Percentiles rank a stretch among this genome's conserved stretches.
phyloP scores from a whole-genome alignment of 2,888 invertebrate genomes.

The Dorcus hopei region DNA sequence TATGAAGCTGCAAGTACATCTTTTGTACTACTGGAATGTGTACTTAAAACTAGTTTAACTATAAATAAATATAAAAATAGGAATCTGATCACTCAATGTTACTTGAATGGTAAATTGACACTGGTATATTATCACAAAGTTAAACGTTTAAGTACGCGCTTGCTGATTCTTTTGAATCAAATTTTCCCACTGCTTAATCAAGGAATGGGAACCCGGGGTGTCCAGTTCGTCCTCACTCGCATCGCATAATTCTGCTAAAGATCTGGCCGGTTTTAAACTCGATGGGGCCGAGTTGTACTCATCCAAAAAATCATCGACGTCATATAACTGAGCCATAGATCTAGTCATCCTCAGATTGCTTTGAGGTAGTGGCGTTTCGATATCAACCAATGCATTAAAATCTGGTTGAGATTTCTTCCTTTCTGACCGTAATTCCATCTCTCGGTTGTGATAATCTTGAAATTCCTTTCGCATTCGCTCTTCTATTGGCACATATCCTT shows the following conservation, averaged over 20 bases:
- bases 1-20: constrained; percentile 11
- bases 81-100: constrained; percentile 8
- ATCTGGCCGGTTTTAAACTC: constrained; percentile 62
- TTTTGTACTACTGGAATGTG: constrained; percentile 14
- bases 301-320: constrained; percentile 54
- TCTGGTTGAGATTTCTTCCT: constrained; percentile 63
- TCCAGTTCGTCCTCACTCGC: constrained; percentile 59
- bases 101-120: constrained; percentile 10
- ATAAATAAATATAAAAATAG: constrained; percentile 15
- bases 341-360: constrained; percentile 26
- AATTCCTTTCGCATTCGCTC: constrained; percentile 86
- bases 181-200: constrained; percentile 81
- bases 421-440: constrained; percentile 57
- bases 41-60: background rate
- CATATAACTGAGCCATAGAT: constrained; percentile 35
- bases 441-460: constrained; percentile 72
- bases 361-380: constrained; percentile 34
- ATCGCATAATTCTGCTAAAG: constrained; percentile 66
- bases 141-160: constrained; percentile 21
- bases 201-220: constrained; percentile 64
- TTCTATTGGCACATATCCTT: constrained; percentile 81
- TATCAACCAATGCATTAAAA: constrained; percentile 59
- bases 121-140: constrained; percentile 20
- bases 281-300: constrained; percentile 27
- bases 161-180: constrained; percentile 63